phyloP scores from a whole-genome alignment of 2,113 vertebrate genomes.

The Cryptomyrus ogoouensis region DNA sequence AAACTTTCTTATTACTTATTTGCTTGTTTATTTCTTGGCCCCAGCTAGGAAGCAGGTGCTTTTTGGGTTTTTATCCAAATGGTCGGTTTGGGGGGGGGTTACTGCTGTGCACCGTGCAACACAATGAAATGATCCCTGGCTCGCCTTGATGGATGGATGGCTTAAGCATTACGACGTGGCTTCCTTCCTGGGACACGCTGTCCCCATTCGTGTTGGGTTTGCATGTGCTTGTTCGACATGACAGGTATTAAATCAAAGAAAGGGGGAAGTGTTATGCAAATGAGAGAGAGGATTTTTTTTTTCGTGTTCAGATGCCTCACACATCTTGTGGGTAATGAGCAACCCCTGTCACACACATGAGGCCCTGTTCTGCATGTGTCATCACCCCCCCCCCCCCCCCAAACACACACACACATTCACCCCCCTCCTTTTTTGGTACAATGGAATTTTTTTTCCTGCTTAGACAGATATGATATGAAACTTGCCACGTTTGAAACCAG shows the following conservation, averaged over 20 bases:
- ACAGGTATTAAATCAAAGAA: constrained; percentile 43
- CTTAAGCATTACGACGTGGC: constrained; percentile 31
- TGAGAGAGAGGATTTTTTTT: constrained; percentile 27
- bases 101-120: neutral
- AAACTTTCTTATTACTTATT: constrained; percentile 12
- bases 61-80: neutral
- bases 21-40: neutral
- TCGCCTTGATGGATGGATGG: constrained; percentile 11
- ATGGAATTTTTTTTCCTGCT: neutral
- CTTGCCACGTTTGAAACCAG: neutral
- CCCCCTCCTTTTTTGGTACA: neutral
- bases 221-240: constrained; percentile 45
- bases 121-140: constrained; percentile 5
- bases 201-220: constrained; percentile 34
- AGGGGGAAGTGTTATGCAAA: constrained; percentile 42
- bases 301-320: constrained; percentile 41
- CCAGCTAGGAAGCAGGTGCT: neutral
- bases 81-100: no score
- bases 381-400: neutral
- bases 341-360: neutral
- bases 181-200: constrained; percentile 17
- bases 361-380: neutral
- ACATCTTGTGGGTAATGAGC: constrained; percentile 29
- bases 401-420: no score
- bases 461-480: neutral